Evolutionary conservation across 23 tunicate genomes (phyloP).

Genomic region (Pegea sp.): DNA sequence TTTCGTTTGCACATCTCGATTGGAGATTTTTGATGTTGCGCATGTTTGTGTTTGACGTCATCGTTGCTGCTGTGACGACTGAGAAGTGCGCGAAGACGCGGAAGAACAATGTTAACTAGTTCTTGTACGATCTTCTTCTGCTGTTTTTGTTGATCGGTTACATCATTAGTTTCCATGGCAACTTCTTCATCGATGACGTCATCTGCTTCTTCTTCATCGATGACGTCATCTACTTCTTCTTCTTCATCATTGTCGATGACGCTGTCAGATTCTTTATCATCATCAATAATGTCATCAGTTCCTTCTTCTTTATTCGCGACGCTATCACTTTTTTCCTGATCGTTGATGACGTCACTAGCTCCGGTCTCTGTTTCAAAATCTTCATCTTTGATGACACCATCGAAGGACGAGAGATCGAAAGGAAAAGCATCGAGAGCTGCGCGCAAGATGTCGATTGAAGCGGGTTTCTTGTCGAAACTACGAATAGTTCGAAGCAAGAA

Average conservation of each 20-base stretch:
- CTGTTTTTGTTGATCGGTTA: background rate
- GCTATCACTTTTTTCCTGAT: background rate
- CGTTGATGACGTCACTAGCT: background rate
- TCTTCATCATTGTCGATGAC: background rate
- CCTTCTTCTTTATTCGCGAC: no score
- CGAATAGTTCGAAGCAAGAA: constrained; percentile 16
- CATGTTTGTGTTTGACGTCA: constrained; percentile 21
- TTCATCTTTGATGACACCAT: background rate
- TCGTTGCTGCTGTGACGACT: constrained; percentile 8
- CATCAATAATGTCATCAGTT: no score
- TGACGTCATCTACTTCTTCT: background rate
- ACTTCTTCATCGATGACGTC: constrained; percentile 6
- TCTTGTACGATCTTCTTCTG: background rate
- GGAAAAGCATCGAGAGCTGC: constrained; percentile 32
- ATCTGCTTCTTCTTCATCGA: background rate
- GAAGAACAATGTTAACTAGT: background rate
- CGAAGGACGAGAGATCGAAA: constrained; percentile 21
- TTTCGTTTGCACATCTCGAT: constrained; percentile 16
- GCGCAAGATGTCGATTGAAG: constrained; percentile 26
- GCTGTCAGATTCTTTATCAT: background rate
- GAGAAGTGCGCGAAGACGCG: background rate
- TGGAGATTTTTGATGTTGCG: constrained; percentile 17
- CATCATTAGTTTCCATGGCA: background rate
- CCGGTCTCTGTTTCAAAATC: no score
- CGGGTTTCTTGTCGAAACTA: constrained; percentile 4